Conservation (phyloP, 2,888 invertebrate species). For the Leptarthrus brevirostris region DNA sequence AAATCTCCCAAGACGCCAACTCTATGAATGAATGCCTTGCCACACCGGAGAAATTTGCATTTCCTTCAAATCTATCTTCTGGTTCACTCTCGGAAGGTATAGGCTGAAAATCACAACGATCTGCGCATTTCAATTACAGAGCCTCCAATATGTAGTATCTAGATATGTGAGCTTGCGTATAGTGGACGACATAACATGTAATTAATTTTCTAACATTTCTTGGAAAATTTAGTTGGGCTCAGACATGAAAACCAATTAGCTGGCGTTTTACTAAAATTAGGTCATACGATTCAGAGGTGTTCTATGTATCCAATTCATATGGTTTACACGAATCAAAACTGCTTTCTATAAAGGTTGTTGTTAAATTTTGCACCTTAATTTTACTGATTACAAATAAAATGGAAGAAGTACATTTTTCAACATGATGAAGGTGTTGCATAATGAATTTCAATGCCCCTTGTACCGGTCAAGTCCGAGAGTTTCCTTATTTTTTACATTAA, state of each 20-base stretch:
- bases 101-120: slow-evolving; percentile 30
- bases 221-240: slow-evolving; percentile 2
- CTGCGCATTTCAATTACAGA: slow-evolving; percentile 19
- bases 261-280: not conserved
- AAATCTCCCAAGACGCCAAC: slow-evolving; percentile 22
- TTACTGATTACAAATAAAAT: too few relatives aligned
- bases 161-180: slow-evolving; percentile 6
- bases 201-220: slow-evolving; percentile 20
- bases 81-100: slow-evolving; percentile 13
- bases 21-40: slow-evolving; percentile 23
- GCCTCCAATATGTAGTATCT: not conserved
- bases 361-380: too few relatives aligned
- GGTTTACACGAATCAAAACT: too few relatives aligned
- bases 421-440: too few relatives aligned
- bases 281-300: too few relatives aligned
- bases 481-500: too few relatives aligned
- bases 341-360: too few relatives aligned
- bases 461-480: too few relatives aligned
- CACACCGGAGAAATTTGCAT: slow-evolving; percentile 40
- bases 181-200: slow-evolving; percentile 20
- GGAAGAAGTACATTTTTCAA: too few relatives aligned
- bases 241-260: slow-evolving; percentile 24
- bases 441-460: too few relatives aligned
- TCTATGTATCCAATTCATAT: too few relatives aligned
- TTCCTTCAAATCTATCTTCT: slow-evolving; percentile 33